Evolutionary conservation across 2,888 invertebrate genomes (phyloP).

Genomic region (Seira ritae): DNA sequence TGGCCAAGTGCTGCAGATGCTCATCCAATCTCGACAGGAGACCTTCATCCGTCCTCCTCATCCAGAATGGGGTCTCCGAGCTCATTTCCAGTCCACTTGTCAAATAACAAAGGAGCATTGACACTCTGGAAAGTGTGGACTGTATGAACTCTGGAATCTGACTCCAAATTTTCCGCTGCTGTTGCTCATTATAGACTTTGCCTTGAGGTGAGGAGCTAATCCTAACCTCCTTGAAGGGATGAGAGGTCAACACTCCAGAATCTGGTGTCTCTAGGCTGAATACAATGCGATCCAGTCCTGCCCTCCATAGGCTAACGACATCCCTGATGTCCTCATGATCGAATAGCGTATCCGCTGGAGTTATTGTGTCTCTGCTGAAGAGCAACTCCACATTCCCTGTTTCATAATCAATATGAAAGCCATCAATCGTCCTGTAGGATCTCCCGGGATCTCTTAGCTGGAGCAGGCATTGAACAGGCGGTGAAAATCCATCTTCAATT

Average conservation of each 20-base stretch:
- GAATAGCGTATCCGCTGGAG: constrained; percentile 52
- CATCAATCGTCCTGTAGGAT: constrained; percentile 60
- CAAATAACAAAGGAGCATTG: constrained; percentile 60
- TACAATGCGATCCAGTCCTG: constrained; percentile 33
- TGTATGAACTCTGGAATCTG: constrained; percentile 54
- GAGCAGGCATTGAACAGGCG: constrained; percentile 38
- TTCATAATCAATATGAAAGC: constrained; percentile 65
- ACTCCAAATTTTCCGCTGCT: constrained; percentile 23
- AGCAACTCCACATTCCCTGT: constrained; percentile 54
- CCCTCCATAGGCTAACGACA: constrained; percentile 53
- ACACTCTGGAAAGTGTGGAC: constrained; percentile 44
- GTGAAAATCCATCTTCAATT: constrained; percentile 59
- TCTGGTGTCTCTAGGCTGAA: constrained; percentile 61
- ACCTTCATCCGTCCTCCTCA: constrained; percentile 62
- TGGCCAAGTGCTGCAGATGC: constrained; percentile 61
- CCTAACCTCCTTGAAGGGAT: constrained; percentile 65
- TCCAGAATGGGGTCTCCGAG: constrained; percentile 60
- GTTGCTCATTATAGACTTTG: background rate
- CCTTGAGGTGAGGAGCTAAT: constrained; percentile 15
- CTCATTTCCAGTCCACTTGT: constrained; percentile 63
- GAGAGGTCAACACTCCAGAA: constrained; percentile 36
- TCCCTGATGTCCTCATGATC: constrained; percentile 60
- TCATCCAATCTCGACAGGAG: constrained; percentile 60
- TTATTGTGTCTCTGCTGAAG: constrained; percentile 44
- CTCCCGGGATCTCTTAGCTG: constrained; percentile 46